Conservation (phyloP, 1,140 invertebrate genomes). For the Carposina sasakii region DNA sequence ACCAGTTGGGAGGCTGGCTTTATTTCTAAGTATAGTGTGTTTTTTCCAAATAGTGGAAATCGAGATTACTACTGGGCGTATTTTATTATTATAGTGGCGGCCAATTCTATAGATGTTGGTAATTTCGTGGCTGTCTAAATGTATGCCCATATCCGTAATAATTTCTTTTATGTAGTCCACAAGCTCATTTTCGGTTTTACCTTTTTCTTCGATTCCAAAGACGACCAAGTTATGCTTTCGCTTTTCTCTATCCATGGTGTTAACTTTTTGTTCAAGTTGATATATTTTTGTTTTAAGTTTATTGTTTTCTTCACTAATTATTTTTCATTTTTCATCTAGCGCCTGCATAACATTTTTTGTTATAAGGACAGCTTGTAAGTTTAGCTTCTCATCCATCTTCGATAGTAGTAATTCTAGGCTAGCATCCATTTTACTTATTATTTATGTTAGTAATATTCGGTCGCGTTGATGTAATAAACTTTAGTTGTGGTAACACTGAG, state of each 20-base stretch:
- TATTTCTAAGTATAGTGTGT: constrained; percentile 25
- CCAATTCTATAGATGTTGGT: constrained; percentile 29
- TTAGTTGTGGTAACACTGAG: too few species aligned
- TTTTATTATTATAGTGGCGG: constrained; percentile 13
- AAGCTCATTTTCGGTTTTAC: constrained; percentile 20
- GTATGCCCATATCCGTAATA: constrained; percentile 14
- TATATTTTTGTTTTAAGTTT: constrained; percentile 23
- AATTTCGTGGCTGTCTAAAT: constrained; percentile 25
- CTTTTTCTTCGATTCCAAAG: constrained; percentile 28
- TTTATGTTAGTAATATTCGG: too few species aligned
- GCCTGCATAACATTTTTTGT: too few species aligned
- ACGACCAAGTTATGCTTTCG: constrained; percentile 30
- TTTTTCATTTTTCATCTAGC: constrained; percentile 23
- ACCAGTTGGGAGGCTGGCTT: constrained; percentile 9
- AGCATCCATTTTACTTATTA: too few species aligned
- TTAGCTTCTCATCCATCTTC: too few species aligned
- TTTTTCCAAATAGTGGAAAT: constrained; percentile 33
- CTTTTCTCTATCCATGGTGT: constrained; percentile 22
- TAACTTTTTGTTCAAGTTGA: constrained; percentile 23
- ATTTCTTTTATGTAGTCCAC: constrained; percentile 26
- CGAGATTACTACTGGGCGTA: constrained; percentile 20
- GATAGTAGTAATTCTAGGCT: too few species aligned
- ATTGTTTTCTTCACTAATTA: constrained; percentile 24
- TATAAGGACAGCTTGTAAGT: too few species aligned
- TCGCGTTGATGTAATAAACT: too few species aligned